These are phyloP conservation scores for Leptosomus discolor DNA, from an alignment of 2,113 vertebrate species.

Conservation along the genomic window DNA sequence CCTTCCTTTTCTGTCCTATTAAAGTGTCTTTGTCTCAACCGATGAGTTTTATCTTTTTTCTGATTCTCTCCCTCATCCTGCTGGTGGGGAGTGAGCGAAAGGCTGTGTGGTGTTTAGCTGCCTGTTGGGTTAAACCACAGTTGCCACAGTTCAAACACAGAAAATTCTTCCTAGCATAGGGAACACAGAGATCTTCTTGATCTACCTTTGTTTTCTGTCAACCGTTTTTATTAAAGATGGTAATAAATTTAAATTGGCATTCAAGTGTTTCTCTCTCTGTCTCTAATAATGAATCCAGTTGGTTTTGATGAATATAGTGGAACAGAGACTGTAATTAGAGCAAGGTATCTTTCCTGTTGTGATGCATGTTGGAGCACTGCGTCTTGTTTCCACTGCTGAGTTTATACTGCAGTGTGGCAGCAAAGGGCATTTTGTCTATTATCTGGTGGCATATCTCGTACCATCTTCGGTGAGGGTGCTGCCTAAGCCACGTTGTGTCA, in stretches of 20 bases:
- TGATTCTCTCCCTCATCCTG: too few species aligned
- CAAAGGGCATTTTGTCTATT: background rate
- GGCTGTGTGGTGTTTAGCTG: too few species aligned
- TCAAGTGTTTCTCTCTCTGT: background rate
- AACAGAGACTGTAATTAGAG: background rate
- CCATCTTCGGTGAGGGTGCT: background rate
- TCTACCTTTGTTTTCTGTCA: background rate
- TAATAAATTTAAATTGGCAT: background rate
- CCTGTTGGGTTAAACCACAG: too few species aligned
- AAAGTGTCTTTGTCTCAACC: too few species aligned
- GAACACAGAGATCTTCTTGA: background rate
- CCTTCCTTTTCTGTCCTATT: too few species aligned
- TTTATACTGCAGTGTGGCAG: background rate
- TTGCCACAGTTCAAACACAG: background rate
- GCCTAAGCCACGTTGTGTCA: background rate
- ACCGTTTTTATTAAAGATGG: background rate
- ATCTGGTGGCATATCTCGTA: background rate
- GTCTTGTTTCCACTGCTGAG: accelerated
- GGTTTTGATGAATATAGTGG: background rate
- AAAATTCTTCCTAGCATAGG: background rate
- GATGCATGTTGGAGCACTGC: background rate
- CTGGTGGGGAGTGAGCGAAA: too few species aligned
- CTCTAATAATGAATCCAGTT: background rate
- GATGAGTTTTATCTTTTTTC: too few species aligned
- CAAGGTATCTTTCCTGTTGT: background rate